Conservation (phyloP, 1,140 invertebrate species). For the Cylas formicarius region DNA sequence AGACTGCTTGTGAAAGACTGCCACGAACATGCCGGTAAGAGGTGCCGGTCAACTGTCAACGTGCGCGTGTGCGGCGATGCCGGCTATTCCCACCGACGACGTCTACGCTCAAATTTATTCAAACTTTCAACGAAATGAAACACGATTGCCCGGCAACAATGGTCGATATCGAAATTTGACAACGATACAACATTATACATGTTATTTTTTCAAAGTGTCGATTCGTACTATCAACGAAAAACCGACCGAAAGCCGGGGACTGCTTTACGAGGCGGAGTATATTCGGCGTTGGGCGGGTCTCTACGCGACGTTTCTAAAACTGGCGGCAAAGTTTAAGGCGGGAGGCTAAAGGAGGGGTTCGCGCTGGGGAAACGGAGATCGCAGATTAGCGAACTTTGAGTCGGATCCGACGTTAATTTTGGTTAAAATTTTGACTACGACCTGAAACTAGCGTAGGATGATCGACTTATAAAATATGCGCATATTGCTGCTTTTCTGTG, state of each 20-base stretch:
- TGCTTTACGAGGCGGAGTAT: conserved; percentile 22
- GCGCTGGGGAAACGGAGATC: too few species aligned
- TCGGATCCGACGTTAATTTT: too few species aligned
- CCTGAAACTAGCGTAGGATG: too few species aligned
- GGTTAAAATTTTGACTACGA: too few species aligned
- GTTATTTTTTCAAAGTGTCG: conserved; percentile 10
- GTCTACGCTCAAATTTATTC: conserved; percentile 24
- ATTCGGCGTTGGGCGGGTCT: conserved; percentile 5
- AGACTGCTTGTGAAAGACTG: too few species aligned
- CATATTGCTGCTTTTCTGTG: too few species aligned
- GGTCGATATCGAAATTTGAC: too few species aligned
- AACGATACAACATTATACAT: neutral
- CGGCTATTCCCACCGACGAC: conserved; percentile 16
- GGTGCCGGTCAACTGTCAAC: conserved; percentile 1
- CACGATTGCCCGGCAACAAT: conserved; percentile 9
- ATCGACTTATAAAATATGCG: too few species aligned
- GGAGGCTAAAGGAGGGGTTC: too few species aligned
- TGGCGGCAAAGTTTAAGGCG: conserved; percentile 11
- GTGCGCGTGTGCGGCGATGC: neutral
- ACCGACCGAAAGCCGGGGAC: neutral
- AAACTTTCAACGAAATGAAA: conserved; percentile 7
- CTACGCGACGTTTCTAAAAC: conserved; percentile 10
- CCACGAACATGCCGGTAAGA: conserved; percentile 8
- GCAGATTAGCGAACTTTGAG: too few species aligned
- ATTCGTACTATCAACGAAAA: conserved; percentile 21